These are phyloP conservation scores for Myrmophylax atrothorax DNA, from an alignment of 2,113 vertebrate genomes.

Conservation along the genomic window DNA sequence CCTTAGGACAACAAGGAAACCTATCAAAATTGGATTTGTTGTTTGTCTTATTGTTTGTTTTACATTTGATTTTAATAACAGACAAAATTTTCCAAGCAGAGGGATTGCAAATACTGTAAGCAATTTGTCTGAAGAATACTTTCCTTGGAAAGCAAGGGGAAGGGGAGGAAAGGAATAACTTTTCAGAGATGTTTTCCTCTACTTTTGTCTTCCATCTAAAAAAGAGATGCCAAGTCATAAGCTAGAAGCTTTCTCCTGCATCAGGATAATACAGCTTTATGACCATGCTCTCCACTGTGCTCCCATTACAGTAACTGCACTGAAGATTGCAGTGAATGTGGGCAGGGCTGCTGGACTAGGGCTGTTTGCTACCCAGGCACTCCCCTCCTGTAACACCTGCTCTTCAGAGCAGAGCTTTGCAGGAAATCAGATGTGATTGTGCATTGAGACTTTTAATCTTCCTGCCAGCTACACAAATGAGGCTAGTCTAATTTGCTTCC, in stretches of 20 bases:
- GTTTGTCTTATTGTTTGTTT: not conserved
- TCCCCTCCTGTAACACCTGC: not conserved
- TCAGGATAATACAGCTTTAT: not conserved
- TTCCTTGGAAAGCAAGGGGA: not conserved
- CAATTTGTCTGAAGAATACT: not conserved
- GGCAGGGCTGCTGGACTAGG: not conserved
- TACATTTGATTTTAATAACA: constrained; percentile 21
- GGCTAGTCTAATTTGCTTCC: not conserved
- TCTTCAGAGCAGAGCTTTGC: not conserved
- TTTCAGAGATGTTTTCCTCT: not conserved
- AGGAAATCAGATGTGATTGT: not conserved
- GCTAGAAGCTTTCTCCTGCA: not conserved
- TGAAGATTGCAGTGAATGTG: not conserved
- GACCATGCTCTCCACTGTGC: not conserved
- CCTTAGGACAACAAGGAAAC: not conserved
- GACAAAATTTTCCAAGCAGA: not conserved
- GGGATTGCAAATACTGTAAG: not conserved
- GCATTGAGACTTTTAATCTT: not conserved
- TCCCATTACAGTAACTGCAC: not conserved
- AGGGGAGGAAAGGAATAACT: not conserved
- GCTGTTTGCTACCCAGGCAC: not conserved
- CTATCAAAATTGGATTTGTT: not conserved
- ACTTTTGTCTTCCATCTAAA: not conserved
- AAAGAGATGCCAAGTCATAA: not conserved
- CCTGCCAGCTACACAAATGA: not conserved